Evolutionary conservation across 1,140 invertebrate genomes (phyloP).

Genomic region (Charaxes varanes): DNA sequence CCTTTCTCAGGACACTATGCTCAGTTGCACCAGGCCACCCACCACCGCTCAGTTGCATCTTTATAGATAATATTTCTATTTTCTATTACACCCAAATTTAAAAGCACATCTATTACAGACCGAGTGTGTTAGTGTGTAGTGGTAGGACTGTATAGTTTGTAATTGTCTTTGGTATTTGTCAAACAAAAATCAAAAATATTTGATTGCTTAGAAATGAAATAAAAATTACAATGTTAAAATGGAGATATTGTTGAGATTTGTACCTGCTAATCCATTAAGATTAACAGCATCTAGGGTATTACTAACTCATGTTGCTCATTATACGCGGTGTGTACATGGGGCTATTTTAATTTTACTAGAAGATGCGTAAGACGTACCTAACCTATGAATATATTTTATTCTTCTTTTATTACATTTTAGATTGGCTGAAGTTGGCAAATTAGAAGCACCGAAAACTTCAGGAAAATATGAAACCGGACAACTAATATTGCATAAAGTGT

Average conservation of each 20-base stretch:
- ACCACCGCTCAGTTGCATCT: no score
- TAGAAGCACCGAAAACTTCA: constrained; percentile 86
- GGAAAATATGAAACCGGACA: constrained; percentile 97
- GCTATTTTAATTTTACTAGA: constrained; percentile 4
- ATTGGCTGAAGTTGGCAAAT: constrained; percentile 76
- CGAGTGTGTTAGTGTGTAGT: no score
- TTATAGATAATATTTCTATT: no score
- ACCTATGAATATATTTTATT: constrained; percentile 34
- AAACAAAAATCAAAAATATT: constrained; percentile 47
- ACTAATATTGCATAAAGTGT: constrained; percentile 94
- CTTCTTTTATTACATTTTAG: constrained; percentile 41
- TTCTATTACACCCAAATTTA: no score
- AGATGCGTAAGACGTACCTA: no score
- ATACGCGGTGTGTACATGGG: constrained; percentile 46
- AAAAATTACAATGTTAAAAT: constrained; percentile 65
- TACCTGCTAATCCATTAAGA: constrained; percentile 50
- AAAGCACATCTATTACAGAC: no score
- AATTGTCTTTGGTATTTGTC: constrained; percentile 30
- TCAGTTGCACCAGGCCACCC: no score
- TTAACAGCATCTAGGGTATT: constrained; percentile 54
- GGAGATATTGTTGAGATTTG: constrained; percentile 66
- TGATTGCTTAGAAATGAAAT: constrained; percentile 42
- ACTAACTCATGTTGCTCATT: constrained; percentile 58
- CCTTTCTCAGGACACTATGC: no score
- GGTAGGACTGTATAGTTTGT: neutral